Evolutionary conservation across 2,797 vertebrate species (phyloP), one percentile per base, ranked within the genome.

Genomic region (Euphonia xanthogaster): DNA sequence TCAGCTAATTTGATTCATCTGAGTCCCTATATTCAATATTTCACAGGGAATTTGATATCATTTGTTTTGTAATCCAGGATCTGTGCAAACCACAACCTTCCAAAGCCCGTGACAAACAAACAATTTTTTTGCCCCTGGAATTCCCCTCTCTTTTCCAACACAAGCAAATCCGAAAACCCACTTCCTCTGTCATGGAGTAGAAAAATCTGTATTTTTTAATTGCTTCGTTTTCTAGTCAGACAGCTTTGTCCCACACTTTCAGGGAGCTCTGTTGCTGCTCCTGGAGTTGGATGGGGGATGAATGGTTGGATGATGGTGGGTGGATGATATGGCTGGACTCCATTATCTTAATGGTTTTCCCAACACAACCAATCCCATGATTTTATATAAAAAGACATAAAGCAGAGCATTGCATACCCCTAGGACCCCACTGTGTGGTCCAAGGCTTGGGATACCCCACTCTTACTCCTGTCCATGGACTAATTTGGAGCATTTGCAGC

Each of bases 81-180:
- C 80, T 24, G 30, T 51, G 80, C 37, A 87, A 90, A 96, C 33
- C 86, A 71, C n/a, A n/a, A 42, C 27, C 33, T 88, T 76, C 33
- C 71, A 73, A 66, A 90, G 60, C 60, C 53, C 12, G 3, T 39
- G n/a, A 84, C 65, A 95, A 93, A 75, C 76, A 90, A 94, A 74
- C 35, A 79, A 68, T 37, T 33, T 66, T 86, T 66, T 33, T 33
- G 79, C 66, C 51, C 66, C 73, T 86, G 92, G 88, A 96, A 95
- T 95, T 86, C 77, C 83, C 90, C 70, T 73, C 51, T 57, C 48
- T 42, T 83, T 90, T 93, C 65, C 90, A 77, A 73, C 33, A 54
- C n/a, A 88, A 79, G 76, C 77, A 92, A 87, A 88, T 67, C 63
- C 35, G 80, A 88, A 93, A 95, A 93, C 66, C 50, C 57, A 31